A percentile compares a stretch with the other conserved stretches of the same genome.
Conservation (phyloP, 2,888 invertebrate species). For the Rhagium mordax region DNA sequence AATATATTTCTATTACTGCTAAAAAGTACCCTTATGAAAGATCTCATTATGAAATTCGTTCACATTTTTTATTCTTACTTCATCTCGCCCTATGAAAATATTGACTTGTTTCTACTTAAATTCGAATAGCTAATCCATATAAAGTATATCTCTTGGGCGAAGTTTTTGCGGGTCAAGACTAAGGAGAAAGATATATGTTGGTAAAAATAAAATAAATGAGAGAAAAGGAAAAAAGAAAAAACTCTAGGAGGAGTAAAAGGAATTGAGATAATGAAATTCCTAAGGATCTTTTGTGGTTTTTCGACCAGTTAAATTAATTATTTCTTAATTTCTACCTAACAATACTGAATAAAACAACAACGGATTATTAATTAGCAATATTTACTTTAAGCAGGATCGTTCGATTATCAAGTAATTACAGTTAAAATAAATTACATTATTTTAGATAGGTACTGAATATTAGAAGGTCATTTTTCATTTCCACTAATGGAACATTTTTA, state of each 20-base stretch:
- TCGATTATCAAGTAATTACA: too few relatives aligned
- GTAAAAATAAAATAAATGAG: conserved; percentile 50
- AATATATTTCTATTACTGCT: too few relatives aligned
- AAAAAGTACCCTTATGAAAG: too few relatives aligned
- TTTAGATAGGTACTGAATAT: too few relatives aligned
- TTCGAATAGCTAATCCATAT: conserved; percentile 1
- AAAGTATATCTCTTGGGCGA: conserved; percentile 27
- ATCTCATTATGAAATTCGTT: too few relatives aligned
- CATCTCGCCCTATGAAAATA: background rate
- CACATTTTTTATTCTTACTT: background rate
- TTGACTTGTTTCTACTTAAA: background rate
- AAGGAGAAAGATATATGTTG: conserved; percentile 47
- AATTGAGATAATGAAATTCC: conserved; percentile 47
- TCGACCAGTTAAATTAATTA: conserved; percentile 20
- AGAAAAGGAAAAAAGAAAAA: conserved; percentile 37
- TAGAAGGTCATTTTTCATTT: too few relatives aligned
- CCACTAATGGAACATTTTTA: too few relatives aligned
- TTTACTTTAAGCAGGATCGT: too few relatives aligned
- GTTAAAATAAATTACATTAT: too few relatives aligned
- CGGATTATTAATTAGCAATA: background rate
- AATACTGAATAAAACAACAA: conserved; percentile 11
- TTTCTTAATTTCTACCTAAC: conserved; percentile 21
- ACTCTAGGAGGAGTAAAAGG: conserved; percentile 34
- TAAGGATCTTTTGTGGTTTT: conserved; percentile 21
- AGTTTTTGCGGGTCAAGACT: conserved; percentile 41